Percentiles rank a stretch among this genome's conserved stretches.
phyloP scores from a whole-genome alignment of 1,140 invertebrate genomes.

The Drosophila pseudoananassae region DNA sequence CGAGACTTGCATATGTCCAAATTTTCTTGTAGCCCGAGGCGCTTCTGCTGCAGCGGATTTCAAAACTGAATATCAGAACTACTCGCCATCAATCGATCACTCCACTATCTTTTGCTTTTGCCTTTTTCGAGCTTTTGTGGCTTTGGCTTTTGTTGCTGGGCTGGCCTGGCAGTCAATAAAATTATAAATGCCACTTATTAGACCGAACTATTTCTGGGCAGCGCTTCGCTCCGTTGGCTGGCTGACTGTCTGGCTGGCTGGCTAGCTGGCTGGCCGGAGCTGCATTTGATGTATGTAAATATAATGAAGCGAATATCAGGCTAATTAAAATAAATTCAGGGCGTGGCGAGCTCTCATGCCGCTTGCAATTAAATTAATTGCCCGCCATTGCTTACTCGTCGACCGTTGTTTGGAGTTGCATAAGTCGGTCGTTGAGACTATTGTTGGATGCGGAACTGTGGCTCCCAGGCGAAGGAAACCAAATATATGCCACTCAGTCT shows the following conservation, averaged over 20 bases:
- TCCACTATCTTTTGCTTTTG: slow-evolving; percentile 24
- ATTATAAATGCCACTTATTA: slow-evolving; percentile 79
- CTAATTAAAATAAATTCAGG: slow-evolving; percentile 75
- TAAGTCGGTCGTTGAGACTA: slow-evolving; percentile 42
- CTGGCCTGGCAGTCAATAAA: slow-evolving; percentile 68
- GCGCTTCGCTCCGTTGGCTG: slow-evolving; percentile 49
- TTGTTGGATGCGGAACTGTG: slow-evolving; percentile 43
- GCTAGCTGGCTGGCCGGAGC: slow-evolving; percentile 11
- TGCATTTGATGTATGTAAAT: slow-evolving; percentile 43
- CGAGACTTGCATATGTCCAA: slow-evolving; percentile 57
- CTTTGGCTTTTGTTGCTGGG: slow-evolving; percentile 15
- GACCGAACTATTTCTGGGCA: slow-evolving; percentile 60
- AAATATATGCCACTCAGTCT: slow-evolving; percentile 21
- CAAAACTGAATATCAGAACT: slow-evolving; percentile 63
- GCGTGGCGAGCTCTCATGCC: slow-evolving; percentile 67
- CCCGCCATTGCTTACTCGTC: slow-evolving; percentile 33
- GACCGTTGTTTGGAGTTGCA: slow-evolving; percentile 41
- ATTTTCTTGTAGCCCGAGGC: slow-evolving; percentile 48
- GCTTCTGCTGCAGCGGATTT: slow-evolving; percentile 72
- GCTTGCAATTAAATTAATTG: slow-evolving; percentile 74
- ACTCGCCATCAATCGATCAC: slow-evolving; percentile 40
- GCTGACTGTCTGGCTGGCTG: not conserved
- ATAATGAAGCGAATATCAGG: slow-evolving; percentile 64
- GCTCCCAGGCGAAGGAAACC: slow-evolving; percentile 15
- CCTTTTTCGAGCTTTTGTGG: slow-evolving; percentile 12